phyloP scores from a whole-genome alignment of 1,140 invertebrate genomes.

The Meloidogyne exigua region DNA sequence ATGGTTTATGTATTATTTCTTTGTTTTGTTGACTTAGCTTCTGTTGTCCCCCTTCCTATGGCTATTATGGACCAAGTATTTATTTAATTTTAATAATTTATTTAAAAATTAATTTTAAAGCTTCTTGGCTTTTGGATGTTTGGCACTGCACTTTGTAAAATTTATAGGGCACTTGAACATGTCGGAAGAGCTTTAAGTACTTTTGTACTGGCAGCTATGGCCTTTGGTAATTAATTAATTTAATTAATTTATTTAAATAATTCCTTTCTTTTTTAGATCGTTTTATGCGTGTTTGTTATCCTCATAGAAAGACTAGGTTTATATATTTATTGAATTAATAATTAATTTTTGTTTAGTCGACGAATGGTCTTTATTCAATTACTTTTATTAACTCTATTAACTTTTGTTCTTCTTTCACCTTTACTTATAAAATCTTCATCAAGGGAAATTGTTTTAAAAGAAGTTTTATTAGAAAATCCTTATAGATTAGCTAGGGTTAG shows the following conservation, averaged over 20 bases:
- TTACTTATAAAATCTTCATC: slow-evolving; percentile 42
- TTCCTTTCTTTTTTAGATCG: slow-evolving; percentile 37
- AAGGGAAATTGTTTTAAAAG: slow-evolving; percentile 57
- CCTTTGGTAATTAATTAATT: slow-evolving; percentile 22
- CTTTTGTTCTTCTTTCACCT: slow-evolving; percentile 52
- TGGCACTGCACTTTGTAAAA: slow-evolving; percentile 53
- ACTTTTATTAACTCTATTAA: slow-evolving; percentile 37
- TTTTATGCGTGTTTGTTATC: slow-evolving; percentile 59
- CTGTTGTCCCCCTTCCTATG: slow-evolving; percentile 60
- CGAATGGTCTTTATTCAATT: slow-evolving; percentile 45
- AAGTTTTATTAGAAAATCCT: slow-evolving; percentile 52
- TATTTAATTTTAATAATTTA: not conserved
- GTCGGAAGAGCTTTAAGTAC: slow-evolving; percentile 53
- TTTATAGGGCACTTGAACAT: slow-evolving; percentile 54
- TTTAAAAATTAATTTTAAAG: slow-evolving; percentile 6
- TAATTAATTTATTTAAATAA: not conserved
- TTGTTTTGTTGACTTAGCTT: slow-evolving; percentile 58
- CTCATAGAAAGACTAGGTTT: slow-evolving; percentile 47
- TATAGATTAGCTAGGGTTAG: slow-evolving; percentile 56
- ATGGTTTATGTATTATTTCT: slow-evolving; percentile 60
- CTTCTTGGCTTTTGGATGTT: slow-evolving; percentile 63
- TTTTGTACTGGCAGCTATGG: slow-evolving; percentile 48
- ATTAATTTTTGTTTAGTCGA: slow-evolving; percentile 34
- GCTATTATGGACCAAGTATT: slow-evolving; percentile 58
- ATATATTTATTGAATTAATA: not conserved